Base-by-base conservation (phyloP, 2,113 vertebrate genomes). In the Ceyx cyanopectus region DNA sequence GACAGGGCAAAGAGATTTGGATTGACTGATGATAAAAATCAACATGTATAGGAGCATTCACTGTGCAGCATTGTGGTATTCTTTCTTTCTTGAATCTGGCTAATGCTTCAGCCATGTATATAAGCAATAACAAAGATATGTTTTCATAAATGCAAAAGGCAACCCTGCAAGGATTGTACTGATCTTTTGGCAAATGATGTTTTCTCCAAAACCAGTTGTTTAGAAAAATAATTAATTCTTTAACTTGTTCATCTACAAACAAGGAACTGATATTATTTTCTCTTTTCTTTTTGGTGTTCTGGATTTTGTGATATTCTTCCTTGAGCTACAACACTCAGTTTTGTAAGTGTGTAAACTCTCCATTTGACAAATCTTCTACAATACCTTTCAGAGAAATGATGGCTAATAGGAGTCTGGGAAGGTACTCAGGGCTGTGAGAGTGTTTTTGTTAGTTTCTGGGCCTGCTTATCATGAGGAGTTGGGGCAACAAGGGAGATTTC, bases 161-260 rank as follows among this genome's bases (percentile, higher is more conserved):
- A 94, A 72, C 34, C 16, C 63, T 29, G 10, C 23, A 24, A 79
- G 60, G 81, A 85, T 30, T 70, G 29, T 57, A 34, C 60, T 63
- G 48, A 32, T 48, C 50, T 94, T 81, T 48, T 19, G 14, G 95
- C 30, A 91, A 90, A 87, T 19, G 3, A 23, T 54, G 21, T 92
- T 95, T 95, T 56, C 65, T 96, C 87, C 63, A 66, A 95, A 96
- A 88, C 16, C 37, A 67, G 65, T 78, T 74, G 65, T 87, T 96
- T 54, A 57, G 68, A 85, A 90, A 84, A 82, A 68, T 58, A 17
- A 92, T 93, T 63, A 91, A 95, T 97, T 95, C 96, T 96, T 97
- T 95, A 94, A 90, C 82, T 91, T 81, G 21, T 85, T 65, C 56
- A 94, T 89, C 76, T 62, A 75, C 13, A 67, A 86, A 76, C 37